phyloP scores from a whole-genome alignment of 2,888 invertebrate species.

The Caradrina kadenii region DNA sequence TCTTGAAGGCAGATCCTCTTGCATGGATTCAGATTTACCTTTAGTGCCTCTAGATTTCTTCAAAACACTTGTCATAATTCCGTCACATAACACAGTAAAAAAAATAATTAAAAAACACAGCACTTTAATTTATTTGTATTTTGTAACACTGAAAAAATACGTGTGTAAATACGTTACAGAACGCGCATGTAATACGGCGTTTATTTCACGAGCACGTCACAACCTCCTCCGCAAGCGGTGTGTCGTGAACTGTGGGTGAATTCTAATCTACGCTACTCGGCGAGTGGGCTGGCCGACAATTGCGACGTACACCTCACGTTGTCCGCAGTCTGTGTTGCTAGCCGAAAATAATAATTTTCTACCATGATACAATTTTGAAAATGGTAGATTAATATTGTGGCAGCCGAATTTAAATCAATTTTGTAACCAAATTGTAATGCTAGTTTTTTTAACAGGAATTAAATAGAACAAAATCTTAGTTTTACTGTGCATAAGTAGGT shows the following conservation, averaged over 20 bases:
- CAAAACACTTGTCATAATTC: conserved; percentile 88
- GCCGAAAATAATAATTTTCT: conserved; percentile 39
- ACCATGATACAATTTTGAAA: conserved; percentile 35
- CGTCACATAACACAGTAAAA: conserved; percentile 81
- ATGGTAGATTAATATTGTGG: conserved; percentile 30
- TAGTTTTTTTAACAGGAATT: background rate
- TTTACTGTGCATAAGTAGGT: background rate
- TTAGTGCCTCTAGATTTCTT: conserved; percentile 88
- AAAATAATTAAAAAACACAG: conserved; percentile 50
- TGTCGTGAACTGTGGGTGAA: conserved; percentile 49
- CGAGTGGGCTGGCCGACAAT: conserved; percentile 52
- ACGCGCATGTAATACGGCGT: conserved; percentile 59
- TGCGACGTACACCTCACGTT: conserved; percentile 60
- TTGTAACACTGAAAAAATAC: conserved; percentile 49
- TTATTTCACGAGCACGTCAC: conserved; percentile 49
- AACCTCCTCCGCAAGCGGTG: conserved; percentile 38
- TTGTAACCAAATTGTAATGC: background rate
- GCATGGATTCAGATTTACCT: conserved; percentile 89
- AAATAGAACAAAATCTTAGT: background rate
- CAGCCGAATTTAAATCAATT: background rate
- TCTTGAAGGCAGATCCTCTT: conserved; percentile 86
- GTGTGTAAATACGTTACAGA: conserved; percentile 52
- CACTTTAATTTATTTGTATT: conserved; percentile 59
- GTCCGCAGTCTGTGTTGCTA: conserved; percentile 63
- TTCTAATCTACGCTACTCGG: conserved; percentile 44